Evolutionary conservation across 2,888 invertebrate species (phyloP), one percentile per base, ranked within the genome.

Genomic region (Thereva nobilitata): DNA sequence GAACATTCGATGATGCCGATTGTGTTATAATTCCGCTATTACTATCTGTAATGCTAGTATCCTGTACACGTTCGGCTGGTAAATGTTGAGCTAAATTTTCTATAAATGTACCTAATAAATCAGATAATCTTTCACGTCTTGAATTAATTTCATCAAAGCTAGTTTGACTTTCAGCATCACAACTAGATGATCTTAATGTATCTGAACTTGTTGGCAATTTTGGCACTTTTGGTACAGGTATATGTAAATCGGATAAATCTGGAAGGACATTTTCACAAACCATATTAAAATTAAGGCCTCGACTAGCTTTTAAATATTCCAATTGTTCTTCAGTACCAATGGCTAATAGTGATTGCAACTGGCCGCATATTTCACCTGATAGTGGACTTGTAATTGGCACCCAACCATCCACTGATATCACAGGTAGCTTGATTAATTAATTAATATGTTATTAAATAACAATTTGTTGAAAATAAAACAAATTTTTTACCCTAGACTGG

Each of bases 271-370:
- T 53, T 10, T 23, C 35, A 8, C 37, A 61, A 5, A 53, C 44
- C 4, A 12, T 5, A 23, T 53, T 53, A n/a, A 67, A 41, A 47
- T 38, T 64, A 9, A 78, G 72, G 53, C 74, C 75, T 37, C 76
- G 76, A 10, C 78, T 78, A 76, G 76, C 81, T 76, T 85, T 84
- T 45, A 87, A 75, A 68, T 83, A 80, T 12, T 82, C 79, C 40
- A 87, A 84, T 77, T 87, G 87, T 53, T 83, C 80, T 52, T 84
- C 83, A 4, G 86, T 85, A 8, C 87, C 87, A 53, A 87, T 79
- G 44, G 87, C 87, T 41, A 86, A 76, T 7, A 87, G 72, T 49
- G 85, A 83, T 72, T 84, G 82, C 4, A 85, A 76, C 74, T 86
- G 83, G 1, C 87, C 87, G 65, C 82, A 74, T 12, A 80, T 74